Evolutionary conservation across 2,888 invertebrate species (phyloP), one percentile per base, ranked within the genome.

Genomic region (Polydrusus cervinus): DNA sequence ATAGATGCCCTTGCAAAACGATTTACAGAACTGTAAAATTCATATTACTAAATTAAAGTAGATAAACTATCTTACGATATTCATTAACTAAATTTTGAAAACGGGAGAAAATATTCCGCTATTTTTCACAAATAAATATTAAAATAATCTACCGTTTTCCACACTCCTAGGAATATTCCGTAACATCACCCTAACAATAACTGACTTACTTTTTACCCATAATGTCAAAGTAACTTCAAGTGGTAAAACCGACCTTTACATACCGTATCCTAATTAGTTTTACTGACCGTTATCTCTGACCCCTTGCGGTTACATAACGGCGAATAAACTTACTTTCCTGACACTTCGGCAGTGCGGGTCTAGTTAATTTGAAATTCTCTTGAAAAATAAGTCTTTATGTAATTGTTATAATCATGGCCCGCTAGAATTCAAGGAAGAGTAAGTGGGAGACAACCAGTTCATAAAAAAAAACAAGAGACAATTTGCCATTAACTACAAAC

Each of bases 221-320:
- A n/a, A 34, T 5, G 55, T 34, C 8, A 5, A 30, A 53, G 18
- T 53, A 9, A 55, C 55, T 55, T 55, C 3, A 34, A 55, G 55
- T 14, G 34, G 34, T n/a, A n/a, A 55, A 55, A 9, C 55, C 34
- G 34, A 55, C 30, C 55, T 34, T 55, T 14, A 55, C 14, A 34
- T 55, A 34, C 55, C 34, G 55, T 8, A 30, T 34, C 34, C 34
- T 55, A 55, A 55, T 55, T 55, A 55, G 55, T 55, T 55, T 34
- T 14, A 55, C 34, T 55, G 34, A 34, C n/a, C 55, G 14, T 55
- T 55, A 55, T 55, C 55, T 55, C 13, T 34, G 55, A 55, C 55
- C 55, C 30, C 30, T 14, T 55, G 55, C 14, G 55, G 55, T 55
- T 14, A 55, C 55, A 14, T 14, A 34, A 55, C 55, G 25, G 55